Evolutionary conservation across 2,797 vertebrate genomes (phyloP).

Genomic region (Rhyacichthys aspro): DNA sequence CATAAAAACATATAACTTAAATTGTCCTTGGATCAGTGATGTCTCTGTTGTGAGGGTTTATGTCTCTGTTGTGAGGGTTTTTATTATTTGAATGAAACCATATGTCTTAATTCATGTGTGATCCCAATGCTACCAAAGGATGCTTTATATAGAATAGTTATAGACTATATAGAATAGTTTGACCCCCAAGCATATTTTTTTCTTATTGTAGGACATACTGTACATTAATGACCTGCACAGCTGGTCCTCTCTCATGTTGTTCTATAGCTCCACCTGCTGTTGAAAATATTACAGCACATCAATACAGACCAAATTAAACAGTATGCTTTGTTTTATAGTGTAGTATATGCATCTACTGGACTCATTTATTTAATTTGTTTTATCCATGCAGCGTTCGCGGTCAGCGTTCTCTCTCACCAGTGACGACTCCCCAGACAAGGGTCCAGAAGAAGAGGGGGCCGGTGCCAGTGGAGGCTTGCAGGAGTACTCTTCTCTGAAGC

Average conservation of each 20-base stretch:
- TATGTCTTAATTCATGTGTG: no score
- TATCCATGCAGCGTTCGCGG: slow-evolving; percentile 81
- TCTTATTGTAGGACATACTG: neutral
- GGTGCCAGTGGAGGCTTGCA: slow-evolving; percentile 57
- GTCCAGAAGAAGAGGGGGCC: slow-evolving; percentile 61
- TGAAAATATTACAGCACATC: slow-evolving; percentile 27
- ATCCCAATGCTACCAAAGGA: no score
- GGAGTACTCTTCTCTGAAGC: slow-evolving; percentile 77
- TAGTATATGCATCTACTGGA: no score
- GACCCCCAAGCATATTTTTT: neutral
- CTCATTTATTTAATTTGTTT: slow-evolving; percentile 6
- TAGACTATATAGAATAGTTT: neutral
- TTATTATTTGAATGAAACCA: no score
- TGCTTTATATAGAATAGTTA: neutral
- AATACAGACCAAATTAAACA: slow-evolving; percentile 5
- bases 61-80: no score
- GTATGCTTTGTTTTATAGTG: slow-evolving; percentile 2
- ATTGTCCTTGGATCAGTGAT: no score
- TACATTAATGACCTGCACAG: neutral
- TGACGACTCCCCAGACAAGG: slow-evolving; percentile 81
- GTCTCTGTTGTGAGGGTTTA: no score
- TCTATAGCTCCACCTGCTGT: slow-evolving; percentile 69
- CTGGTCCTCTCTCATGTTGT: slow-evolving; percentile 19
- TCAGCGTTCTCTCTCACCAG: slow-evolving; percentile 86
- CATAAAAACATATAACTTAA: no score